Conservation (phyloP, 2,113 vertebrate genomes). For the Tricholaema leucomelas region DNA sequence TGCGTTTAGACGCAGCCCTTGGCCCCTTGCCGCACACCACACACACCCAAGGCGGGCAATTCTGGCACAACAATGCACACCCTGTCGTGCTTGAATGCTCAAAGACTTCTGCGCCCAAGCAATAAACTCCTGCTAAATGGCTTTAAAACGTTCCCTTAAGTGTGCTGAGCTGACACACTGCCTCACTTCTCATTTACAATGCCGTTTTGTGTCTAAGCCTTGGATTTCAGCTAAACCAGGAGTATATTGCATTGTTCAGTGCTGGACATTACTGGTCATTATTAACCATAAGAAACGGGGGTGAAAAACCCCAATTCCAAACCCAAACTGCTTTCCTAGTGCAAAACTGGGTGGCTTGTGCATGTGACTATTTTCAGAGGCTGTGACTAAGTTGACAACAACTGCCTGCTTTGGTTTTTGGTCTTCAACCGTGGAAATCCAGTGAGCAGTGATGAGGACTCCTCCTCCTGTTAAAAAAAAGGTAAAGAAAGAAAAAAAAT, state of each 20-base stretch:
- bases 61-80: constrained; percentile 41
- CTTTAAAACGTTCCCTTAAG: constrained; percentile 18
- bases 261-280: neutral
- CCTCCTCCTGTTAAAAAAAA: rapidly evolving
- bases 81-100: constrained; percentile 40
- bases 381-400: neutral
- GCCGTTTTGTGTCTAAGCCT: neutral
- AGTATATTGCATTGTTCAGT: neutral
- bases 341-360: neutral
- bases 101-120: neutral
- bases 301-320: neutral
- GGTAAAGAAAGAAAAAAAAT: too few species aligned
- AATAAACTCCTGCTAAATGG: constrained; percentile 27
- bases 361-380: neutral
- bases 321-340: neutral
- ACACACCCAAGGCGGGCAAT: neutral
- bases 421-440: neutral
- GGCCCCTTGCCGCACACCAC: constrained; percentile 36
- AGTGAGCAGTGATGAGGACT: neutral
- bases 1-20: constrained; percentile 4
- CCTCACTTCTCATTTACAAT: neutral
- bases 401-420: neutral
- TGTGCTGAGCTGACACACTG: neutral
- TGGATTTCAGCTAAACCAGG: neutral
- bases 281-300: neutral